Base-by-base conservation (phyloP, 2,113 vertebrate genomes). In the Mirounga angustirostris region DNA sequence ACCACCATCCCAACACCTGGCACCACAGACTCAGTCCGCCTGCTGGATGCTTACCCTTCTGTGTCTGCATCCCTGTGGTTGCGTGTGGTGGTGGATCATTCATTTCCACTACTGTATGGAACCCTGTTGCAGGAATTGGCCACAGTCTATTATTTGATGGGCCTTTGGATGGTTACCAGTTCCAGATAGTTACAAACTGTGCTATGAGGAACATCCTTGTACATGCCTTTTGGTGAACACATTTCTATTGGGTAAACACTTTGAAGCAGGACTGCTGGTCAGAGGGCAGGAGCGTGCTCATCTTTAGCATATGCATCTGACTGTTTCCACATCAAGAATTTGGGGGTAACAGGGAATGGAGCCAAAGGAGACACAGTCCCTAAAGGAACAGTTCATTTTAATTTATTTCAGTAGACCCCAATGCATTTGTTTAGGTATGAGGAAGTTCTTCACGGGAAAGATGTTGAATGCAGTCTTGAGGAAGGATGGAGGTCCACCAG, bases 81-180 rank as follows among this genome's bases (percentile, higher is more conserved):
- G 24, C 0, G 1, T 1, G 4, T 0, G 22, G 8, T 4, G 24
- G 4, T 18, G 15, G 13, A 1, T 21, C 30, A 0, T 4, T 4
- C 91, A 12, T 36, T 8, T 6, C 50, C 43, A 4, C 26, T 11
- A 40, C 73, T 14, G n/a, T 4, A 1, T 0, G 10, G 28, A 50
- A 15, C 18, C 24, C 36, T 22, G 9, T 0, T 1, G 2, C 4
- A 14, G 2, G 14, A 24, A 33, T 0, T 13, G 54, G 24, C 59
- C 65, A 67, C 58, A 19, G 11, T 7, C n/a, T 22, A 8, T 7
- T n/a, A 7, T 69, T 5, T 3, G 36, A 56, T 3, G 28, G 40
- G 56, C 33, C 11, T 28, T 0, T 30, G 67, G 65, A 52, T 15
- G 13, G 80, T 54, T 89, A 43, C 40, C 40, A 36, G 4, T 26